Evolutionary conservation across 2,797 vertebrate species (phyloP).

Genomic region (Pagetopsis macropterus): DNA sequence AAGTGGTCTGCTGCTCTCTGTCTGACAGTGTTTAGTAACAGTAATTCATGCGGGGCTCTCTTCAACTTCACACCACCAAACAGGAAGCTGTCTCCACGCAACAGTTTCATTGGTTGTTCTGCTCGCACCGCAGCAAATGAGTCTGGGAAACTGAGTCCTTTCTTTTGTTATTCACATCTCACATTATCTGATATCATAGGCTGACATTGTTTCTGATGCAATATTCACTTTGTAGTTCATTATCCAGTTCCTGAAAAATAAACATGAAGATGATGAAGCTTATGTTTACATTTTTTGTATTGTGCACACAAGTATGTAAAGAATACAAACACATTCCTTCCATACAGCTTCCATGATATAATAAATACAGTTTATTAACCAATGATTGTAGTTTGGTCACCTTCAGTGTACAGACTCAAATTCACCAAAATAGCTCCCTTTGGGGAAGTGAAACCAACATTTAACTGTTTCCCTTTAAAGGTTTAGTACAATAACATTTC

Average conservation of each 20-base stretch:
- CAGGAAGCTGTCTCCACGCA: slow-evolving; percentile 73
- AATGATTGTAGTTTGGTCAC: background rate
- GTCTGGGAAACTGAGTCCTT: slow-evolving; percentile 72
- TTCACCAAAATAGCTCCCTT: slow-evolving; percentile 37
- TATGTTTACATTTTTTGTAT: background rate
- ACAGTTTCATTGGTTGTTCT: slow-evolving; percentile 75
- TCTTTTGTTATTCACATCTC: slow-evolving; percentile 12
- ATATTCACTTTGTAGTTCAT: background rate
- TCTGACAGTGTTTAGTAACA: slow-evolving; percentile 53
- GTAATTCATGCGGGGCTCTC: slow-evolving; percentile 50
- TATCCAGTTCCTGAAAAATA: background rate
- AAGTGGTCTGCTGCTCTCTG: slow-evolving; percentile 52
- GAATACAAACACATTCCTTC: background rate
- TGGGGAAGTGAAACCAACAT: slow-evolving; percentile 57
- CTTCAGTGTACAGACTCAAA: slow-evolving; percentile 10
- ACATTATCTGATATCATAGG: slow-evolving; percentile 1
- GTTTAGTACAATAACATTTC: slow-evolving; percentile 16
- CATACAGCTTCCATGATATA: background rate
- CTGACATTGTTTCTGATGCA: background rate
- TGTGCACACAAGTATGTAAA: background rate
- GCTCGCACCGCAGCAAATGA: slow-evolving; percentile 56
- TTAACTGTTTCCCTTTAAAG: slow-evolving; percentile 37
- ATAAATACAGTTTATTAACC: background rate
- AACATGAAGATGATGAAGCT: background rate
- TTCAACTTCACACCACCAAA: slow-evolving; percentile 71